Evolutionary conservation across 1,140 invertebrate species (phyloP).

Genomic region (Zaprionus ghesquierei): DNA sequence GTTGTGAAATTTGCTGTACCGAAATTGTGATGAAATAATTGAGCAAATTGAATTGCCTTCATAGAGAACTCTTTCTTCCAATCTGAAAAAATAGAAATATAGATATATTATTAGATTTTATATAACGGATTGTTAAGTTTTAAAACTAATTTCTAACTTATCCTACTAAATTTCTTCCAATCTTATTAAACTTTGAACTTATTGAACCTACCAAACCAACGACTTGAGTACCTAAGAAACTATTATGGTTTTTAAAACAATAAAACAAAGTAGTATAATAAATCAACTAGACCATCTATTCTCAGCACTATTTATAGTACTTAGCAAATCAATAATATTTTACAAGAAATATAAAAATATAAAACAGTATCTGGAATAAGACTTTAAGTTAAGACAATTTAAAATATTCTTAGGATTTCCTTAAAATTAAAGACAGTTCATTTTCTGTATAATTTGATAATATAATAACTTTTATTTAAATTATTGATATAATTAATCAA

Average conservation of each 20-base stretch:
- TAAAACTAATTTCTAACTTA: no score
- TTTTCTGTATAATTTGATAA: not conserved
- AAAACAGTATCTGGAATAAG: not conserved
- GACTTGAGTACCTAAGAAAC: conserved; percentile 12
- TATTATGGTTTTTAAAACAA: no score
- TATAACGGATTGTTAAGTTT: no score
- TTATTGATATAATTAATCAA: not conserved
- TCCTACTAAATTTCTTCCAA: not conserved
- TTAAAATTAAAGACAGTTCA: no score
- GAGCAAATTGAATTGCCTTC: not conserved
- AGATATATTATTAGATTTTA: not conserved
- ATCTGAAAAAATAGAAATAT: not conserved
- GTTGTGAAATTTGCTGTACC: conserved; percentile 40
- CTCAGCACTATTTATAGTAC: no score
- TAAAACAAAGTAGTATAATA: no score
- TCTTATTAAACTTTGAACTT: not conserved
- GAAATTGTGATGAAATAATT: conserved; percentile 34
- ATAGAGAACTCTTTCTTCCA: not conserved
- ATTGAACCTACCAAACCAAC: conserved; percentile 16
- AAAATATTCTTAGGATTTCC: not conserved
- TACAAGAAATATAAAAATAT: not conserved
- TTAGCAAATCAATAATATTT: no score
- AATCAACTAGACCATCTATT: no score
- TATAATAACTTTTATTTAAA: no score
- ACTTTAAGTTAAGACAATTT: no score